phyloP scores from a whole-genome alignment of 1,140 invertebrate genomes.

The Hesperophylax magnus region DNA sequence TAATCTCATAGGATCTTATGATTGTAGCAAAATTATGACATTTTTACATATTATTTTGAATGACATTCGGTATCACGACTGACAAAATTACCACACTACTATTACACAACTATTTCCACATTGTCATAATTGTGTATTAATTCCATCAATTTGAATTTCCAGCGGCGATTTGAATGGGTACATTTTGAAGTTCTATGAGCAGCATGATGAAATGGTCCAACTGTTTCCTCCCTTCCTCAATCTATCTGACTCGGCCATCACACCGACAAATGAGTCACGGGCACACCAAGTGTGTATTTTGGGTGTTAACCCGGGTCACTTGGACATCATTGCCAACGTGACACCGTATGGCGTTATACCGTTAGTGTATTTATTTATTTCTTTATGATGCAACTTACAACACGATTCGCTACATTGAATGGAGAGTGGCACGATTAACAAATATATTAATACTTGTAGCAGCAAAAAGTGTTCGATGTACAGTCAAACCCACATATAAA shows the following conservation, averaged over 20 bases:
- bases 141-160: constrained; percentile 47
- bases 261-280: constrained; percentile 59
- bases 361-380: constrained; percentile 63
- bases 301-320: constrained; percentile 72
- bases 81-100: too few relatives aligned
- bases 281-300: constrained; percentile 70
- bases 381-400: not conserved
- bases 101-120: too few relatives aligned
- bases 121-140: not conserved
- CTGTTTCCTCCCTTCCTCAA: constrained; percentile 61
- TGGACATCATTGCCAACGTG: constrained; percentile 71
- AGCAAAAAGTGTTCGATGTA: too few relatives aligned
- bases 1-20: too few relatives aligned
- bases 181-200: constrained; percentile 61
- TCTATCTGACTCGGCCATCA: constrained; percentile 58
- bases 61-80: too few relatives aligned
- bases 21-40: too few relatives aligned
- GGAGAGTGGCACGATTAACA: not conserved
- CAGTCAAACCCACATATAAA: too few relatives aligned
- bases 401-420: not conserved
- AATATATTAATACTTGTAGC: too few relatives aligned
- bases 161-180: constrained; percentile 62
- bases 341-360: constrained; percentile 65
- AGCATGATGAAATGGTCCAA: constrained; percentile 66
- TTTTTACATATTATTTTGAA: too few relatives aligned